A percentile compares a stretch with the other conserved stretches of the same genome.
phyloP scores from a whole-genome alignment of 2,888 invertebrate species.

The Torymus aiolomorphi region DNA sequence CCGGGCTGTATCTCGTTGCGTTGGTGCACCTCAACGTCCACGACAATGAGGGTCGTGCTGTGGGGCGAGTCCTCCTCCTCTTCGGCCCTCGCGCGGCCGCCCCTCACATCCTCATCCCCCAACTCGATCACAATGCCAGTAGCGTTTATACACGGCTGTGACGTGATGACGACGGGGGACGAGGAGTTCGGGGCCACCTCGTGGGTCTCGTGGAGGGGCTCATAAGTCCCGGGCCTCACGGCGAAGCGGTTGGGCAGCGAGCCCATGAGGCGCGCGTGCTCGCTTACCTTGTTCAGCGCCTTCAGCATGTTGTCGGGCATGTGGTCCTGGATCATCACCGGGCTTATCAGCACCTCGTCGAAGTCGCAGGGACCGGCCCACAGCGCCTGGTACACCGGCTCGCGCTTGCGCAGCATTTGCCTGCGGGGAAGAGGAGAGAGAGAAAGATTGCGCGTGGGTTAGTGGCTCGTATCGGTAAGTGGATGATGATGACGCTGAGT shows the following conservation, averaged over 20 bases:
- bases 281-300: conserved; percentile 88
- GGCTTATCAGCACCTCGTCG: conserved; percentile 91
- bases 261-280: conserved; percentile 26
- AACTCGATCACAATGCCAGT: not conserved
- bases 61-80: conserved; percentile 56
- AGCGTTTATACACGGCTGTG: not conserved
- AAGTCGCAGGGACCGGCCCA: conserved; percentile 91
- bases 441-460: too few relatives aligned
- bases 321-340: conserved; percentile 93
- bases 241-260: conserved; percentile 52
- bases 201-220: conserved; percentile 68
- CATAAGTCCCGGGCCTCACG: conserved; percentile 68
- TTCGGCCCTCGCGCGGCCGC: conserved; percentile 38
- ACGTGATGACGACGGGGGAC: not conserved
- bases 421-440: conserved; percentile 72
- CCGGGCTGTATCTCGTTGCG: conserved; percentile 56
- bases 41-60: conserved; percentile 63
- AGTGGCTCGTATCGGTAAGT: too few relatives aligned
- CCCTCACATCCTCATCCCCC: not conserved
- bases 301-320: conserved; percentile 92
- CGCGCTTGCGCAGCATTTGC: conserved; percentile 82
- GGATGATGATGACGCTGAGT: too few relatives aligned
- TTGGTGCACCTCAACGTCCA: conserved; percentile 69
- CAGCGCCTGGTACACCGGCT: conserved; percentile 90
- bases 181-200: conserved; percentile 56